A percentile compares a stretch with the other conserved stretches of the same genome.
phyloP scores from a whole-genome alignment of 1,140 invertebrate genomes.

The Eurosta solidaginis region DNA sequence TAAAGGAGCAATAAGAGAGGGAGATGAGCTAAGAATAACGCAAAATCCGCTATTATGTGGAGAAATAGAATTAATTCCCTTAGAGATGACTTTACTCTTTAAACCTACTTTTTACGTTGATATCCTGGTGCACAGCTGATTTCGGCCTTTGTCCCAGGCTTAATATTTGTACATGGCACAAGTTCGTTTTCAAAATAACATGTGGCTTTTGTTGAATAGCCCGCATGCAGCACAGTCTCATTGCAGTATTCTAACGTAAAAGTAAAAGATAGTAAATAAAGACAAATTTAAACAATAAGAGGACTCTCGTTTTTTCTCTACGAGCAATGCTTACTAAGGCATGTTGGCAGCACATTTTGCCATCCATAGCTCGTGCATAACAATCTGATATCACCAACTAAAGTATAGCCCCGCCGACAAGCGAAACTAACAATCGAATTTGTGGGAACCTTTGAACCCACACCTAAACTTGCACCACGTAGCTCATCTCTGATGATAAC shows the following conservation, averaged over 20 bases:
- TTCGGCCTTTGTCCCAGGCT: neutral
- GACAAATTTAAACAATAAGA: neutral
- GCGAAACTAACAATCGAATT: neutral
- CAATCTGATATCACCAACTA: neutral
- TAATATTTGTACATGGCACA: neutral
- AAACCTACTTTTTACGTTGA: neutral
- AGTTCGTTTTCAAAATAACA: neutral
- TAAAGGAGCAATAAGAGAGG: neutral
- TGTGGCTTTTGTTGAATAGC: neutral
- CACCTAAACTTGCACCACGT: neutral
- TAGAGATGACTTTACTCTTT: no score
- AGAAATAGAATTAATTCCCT: no score
- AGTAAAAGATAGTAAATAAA: neutral
- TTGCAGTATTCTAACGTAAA: conserved; percentile 7
- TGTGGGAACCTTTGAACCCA: neutral
- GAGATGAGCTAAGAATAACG: neutral
- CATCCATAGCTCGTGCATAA: neutral
- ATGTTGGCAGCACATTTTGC: neutral
- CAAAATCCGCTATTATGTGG: no score
- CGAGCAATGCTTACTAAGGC: neutral
- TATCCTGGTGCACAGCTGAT: neutral
- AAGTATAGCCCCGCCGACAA: neutral
- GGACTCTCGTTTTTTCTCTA: neutral
- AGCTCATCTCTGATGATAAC: neutral
- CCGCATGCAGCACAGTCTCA: neutral